Percentiles rank a stretch among this genome's conserved stretches.
Conservation (phyloP, 1,140 invertebrate species). For the Armadillidium nasatum region DNA sequence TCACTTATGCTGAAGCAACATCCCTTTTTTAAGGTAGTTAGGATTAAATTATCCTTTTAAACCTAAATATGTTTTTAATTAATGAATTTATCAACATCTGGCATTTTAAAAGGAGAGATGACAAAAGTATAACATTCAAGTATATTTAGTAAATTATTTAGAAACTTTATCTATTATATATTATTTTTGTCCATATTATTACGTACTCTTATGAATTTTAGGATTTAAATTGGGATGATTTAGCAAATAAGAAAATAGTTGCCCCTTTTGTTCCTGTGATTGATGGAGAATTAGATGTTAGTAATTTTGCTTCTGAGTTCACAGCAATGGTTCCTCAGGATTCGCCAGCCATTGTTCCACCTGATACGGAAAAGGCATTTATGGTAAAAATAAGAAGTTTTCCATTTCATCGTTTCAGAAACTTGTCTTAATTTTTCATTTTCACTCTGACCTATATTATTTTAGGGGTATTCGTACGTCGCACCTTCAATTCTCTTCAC, state of each 20-base stretch:
- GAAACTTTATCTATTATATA: too few relatives aligned
- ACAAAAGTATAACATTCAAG: too few relatives aligned
- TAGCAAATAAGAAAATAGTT: not conserved
- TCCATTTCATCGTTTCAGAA: too few relatives aligned
- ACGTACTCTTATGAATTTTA: not conserved
- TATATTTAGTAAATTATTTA: too few relatives aligned
- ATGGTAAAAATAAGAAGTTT: not conserved
- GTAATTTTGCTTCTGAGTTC: not conserved
- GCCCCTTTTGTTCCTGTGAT: not conserved
- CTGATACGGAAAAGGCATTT: not conserved
- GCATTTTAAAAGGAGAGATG: too few relatives aligned
- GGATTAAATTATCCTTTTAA: too few relatives aligned
- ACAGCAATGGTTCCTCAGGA: not conserved
- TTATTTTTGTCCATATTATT: not conserved
- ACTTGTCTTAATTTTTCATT: too few relatives aligned
- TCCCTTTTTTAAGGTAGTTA: constrained; percentile 1
- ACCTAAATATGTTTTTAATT: too few relatives aligned
- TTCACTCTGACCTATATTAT: not conserved
- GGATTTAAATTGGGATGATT: not conserved
- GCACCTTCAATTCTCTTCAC: not conserved
- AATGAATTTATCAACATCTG: too few relatives aligned
- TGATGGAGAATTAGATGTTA: not conserved
- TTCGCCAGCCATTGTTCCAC: not conserved
- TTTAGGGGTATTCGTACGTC: not conserved
- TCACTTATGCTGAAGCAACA: not conserved